Evolutionary conservation across 2,888 invertebrate species (phyloP).

Genomic region (Sphinx pinastri): DNA sequence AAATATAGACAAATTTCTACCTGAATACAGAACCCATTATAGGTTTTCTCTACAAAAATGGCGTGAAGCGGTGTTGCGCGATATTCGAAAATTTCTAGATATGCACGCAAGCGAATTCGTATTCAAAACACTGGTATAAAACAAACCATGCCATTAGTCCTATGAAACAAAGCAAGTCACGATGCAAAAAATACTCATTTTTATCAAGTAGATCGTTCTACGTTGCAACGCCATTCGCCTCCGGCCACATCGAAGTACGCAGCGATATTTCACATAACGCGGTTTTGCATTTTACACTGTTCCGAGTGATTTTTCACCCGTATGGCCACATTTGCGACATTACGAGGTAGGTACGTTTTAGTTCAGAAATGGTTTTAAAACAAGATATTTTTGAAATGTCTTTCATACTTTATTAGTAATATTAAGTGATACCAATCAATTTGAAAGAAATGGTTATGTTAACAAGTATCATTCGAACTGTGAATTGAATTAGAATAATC

Average conservation of each 20-base stretch:
- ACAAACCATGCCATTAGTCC: not conserved
- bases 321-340: not conserved
- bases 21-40: too few species aligned
- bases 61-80: too few species aligned
- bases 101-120: too few species aligned
- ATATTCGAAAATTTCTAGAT: too few species aligned
- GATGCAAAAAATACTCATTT: not conserved
- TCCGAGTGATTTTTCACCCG: not conserved
- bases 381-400: too few species aligned
- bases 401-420: too few species aligned
- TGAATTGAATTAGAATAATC: too few species aligned
- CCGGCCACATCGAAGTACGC: not conserved
- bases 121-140: not conserved
- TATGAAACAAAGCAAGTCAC: not conserved
- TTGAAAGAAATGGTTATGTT: too few species aligned
- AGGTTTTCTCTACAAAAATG: too few species aligned
- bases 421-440: too few species aligned
- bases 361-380: not conserved
- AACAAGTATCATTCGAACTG: too few species aligned
- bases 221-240: not conserved
- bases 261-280: not conserved
- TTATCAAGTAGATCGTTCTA: not conserved
- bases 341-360: not conserved
- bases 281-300: conserved; percentile 7
- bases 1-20: too few species aligned